A percentile compares a stretch with the other conserved stretches of the same genome.
phyloP scores from a whole-genome alignment of 2,113 vertebrate species.

The Raja brachyura region DNA sequence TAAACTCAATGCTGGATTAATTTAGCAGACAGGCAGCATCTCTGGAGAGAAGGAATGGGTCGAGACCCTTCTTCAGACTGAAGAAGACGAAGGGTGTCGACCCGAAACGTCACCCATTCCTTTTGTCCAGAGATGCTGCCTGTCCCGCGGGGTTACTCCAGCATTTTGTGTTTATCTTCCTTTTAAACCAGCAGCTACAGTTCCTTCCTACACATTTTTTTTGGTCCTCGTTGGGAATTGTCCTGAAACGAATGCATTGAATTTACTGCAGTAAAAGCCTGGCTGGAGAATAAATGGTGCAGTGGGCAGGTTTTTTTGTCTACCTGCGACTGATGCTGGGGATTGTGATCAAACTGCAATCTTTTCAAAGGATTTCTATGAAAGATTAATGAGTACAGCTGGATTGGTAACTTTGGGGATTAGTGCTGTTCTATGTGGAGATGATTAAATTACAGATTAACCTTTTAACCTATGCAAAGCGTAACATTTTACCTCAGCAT shows the following conservation, averaged over 20 bases:
- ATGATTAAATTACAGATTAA: conserved; percentile 56
- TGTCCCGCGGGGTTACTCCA: too few relatives aligned
- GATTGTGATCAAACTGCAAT: background rate
- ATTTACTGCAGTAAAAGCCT: background rate
- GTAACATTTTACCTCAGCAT: background rate
- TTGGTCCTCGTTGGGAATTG: background rate
- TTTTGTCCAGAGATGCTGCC: too few relatives aligned
- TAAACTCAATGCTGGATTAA: too few relatives aligned
- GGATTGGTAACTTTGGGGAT: conserved; percentile 47
- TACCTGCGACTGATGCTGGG: background rate
- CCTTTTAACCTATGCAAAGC: conserved; percentile 38
- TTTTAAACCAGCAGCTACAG: too few relatives aligned
- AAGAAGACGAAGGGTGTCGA: too few relatives aligned
- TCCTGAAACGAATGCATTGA: background rate
- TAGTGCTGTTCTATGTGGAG: conserved; percentile 51
- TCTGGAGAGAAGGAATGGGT: too few relatives aligned
- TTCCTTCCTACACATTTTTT: too few relatives aligned
- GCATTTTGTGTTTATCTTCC: too few relatives aligned
- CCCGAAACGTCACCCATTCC: too few relatives aligned
- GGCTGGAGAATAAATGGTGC: background rate
- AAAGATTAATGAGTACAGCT: conserved; percentile 50
- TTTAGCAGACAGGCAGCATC: too few relatives aligned
- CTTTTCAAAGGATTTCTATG: conserved; percentile 39
- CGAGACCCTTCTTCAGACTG: too few relatives aligned
- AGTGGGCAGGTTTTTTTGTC: background rate